Evolutionary conservation across 2,113 vertebrate species (phyloP).

Genomic region (Dipodomys spectabilis): DNA sequence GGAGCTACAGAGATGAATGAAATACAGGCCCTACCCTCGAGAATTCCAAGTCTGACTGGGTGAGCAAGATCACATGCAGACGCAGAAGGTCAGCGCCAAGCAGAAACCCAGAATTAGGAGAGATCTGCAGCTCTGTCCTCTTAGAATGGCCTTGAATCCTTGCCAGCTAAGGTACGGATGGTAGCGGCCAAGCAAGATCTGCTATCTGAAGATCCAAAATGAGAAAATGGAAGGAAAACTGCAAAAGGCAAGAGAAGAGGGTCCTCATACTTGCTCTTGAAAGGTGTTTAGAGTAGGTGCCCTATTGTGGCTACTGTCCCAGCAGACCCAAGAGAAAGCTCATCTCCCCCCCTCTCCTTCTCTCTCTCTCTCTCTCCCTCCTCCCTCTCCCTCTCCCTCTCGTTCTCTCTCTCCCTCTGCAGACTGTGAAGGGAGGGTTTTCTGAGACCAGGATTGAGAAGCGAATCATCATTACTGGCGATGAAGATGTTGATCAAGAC

Average conservation of each 20-base stretch:
- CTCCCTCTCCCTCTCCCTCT: neutral
- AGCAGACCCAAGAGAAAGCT: neutral
- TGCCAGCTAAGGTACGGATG: too few relatives aligned
- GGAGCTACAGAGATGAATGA: neutral
- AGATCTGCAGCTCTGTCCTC: neutral
- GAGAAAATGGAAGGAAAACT: neutral
- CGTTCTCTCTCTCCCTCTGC: conserved; percentile 52
- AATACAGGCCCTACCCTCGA: neutral
- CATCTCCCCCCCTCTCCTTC: neutral
- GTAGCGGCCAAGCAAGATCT: neutral
- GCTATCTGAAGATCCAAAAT: neutral
- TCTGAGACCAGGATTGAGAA: conserved; percentile 99
- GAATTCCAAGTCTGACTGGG: neutral
- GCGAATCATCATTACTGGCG: conserved; percentile 98
- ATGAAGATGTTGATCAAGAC: conserved; percentile 98
- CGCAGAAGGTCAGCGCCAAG: neutral
- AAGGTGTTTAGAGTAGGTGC: neutral
- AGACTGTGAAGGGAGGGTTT: conserved; percentile 99
- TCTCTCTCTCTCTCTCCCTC: conserved; percentile 6
- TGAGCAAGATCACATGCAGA: neutral
- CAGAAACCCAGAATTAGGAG: neutral
- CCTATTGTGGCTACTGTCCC: neutral
- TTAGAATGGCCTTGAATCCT: neutral
- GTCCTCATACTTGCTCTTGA: neutral
- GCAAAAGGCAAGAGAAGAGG: conserved; percentile 7